Base-by-base conservation (phyloP, 2,797 vertebrate genomes). In the Moxostoma hubbsi region DNA sequence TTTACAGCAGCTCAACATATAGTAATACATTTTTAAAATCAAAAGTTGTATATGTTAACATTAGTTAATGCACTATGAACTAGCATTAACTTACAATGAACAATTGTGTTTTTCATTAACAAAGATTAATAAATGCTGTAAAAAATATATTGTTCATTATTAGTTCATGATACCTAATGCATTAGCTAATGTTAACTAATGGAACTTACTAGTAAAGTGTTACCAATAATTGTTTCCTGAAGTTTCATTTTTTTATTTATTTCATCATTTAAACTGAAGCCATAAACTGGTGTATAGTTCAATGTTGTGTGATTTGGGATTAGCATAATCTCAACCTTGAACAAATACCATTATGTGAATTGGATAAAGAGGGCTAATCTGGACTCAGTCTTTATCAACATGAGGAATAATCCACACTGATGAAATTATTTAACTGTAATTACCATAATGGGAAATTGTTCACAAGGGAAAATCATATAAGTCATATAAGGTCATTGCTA, bases 331-430 rank as follows among this genome's bases (percentile, higher is more conserved):
- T 86, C 69, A 71, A 83, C 85, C 80, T 89, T 91, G 84, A 86
- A 86, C 88, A 92, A 91, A 93, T 89, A 90, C 85, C 89, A 92
- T 90, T 90, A 90, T 86, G 88, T 85, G 84, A 88, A 93, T 92
- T 90, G 88, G 89, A 88, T 87, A 83, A 89, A 36, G 85, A 87
- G 83, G 87, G 75, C 85, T 92, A 91, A 93, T 93, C 91, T 90
- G 79, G 82, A 83, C 75, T 90, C 89, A 87, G 85, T 91, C 85
- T 91, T 90, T 85, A 90, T 92, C 88, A 90, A 85, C 85, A 86
- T 83, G 84, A 88, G 75, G 87, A 91, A 89, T 92, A 91, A 92
- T 92, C 89, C 88, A 86, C 58, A 47, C 86, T 88, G 90, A 92
- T 92, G 88, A 75, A 92, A 86, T 86, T 87, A 53, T 89, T 91